Conservation (phyloP, 1,140 invertebrate species). For the Drosophila gunungcola region DNA sequence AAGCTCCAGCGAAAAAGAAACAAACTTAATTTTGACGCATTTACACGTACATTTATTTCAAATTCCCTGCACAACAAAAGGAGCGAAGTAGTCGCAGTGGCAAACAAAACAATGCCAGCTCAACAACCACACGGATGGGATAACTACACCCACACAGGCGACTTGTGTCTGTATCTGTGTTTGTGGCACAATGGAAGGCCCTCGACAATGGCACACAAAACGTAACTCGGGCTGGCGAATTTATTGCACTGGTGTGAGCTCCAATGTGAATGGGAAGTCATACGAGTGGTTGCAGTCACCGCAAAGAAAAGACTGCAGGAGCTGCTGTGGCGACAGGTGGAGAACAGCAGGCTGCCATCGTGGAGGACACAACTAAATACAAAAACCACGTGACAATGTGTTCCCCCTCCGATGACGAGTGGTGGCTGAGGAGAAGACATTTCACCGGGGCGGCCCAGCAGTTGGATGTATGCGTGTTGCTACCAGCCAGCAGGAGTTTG, state of each 20-base stretch:
- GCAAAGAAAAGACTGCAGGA: slow-evolving; percentile 47
- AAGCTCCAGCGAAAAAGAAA: slow-evolving; percentile 45
- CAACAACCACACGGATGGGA: slow-evolving; percentile 6
- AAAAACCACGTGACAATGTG: slow-evolving; percentile 81
- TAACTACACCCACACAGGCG: slow-evolving; percentile 24
- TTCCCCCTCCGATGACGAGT: slow-evolving; percentile 32
- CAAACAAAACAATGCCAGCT: slow-evolving; percentile 64
- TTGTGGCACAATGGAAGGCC: slow-evolving; percentile 40
- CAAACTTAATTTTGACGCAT: slow-evolving; percentile 84
- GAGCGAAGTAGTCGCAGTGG: slow-evolving; percentile 25
- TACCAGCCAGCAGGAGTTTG: slow-evolving; percentile 44
- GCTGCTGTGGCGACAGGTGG: slow-evolving; percentile 23
- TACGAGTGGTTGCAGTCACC: slow-evolving; percentile 52
- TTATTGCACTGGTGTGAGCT: slow-evolving; percentile 31
- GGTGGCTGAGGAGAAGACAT: slow-evolving; percentile 24
- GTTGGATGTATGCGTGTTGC: slow-evolving; percentile 10
- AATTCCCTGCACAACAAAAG: slow-evolving; percentile 74
- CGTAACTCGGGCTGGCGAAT: slow-evolving; percentile 38
- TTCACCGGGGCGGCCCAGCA: slow-evolving; percentile 19
- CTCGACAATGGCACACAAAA: slow-evolving; percentile 32
- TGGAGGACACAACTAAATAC: slow-evolving; percentile 66
- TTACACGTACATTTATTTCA: slow-evolving; percentile 84
- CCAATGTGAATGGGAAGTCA: slow-evolving; percentile 28
- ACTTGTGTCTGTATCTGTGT: not conserved
- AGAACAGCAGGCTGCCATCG: slow-evolving; percentile 8